A percentile compares a stretch with the other conserved stretches of the same genome.
Conservation (phyloP, 23 tunicate genomes). For the Diplosoma virens region DNA sequence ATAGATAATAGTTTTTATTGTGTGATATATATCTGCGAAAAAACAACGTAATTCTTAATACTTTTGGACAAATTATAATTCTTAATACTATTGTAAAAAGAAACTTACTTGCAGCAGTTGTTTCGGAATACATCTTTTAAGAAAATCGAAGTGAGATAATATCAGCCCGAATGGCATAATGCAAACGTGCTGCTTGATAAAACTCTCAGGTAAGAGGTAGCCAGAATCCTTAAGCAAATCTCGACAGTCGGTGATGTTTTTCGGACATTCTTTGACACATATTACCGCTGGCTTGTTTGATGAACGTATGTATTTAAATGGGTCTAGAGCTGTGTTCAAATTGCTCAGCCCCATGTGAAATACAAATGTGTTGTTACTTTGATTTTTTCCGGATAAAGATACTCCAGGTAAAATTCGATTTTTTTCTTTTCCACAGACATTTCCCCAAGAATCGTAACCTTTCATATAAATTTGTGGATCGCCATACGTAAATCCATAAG, state of each 20-base stretch:
- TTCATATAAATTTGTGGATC: conserved; percentile 38
- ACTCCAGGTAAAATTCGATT: conserved; percentile 1
- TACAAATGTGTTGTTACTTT: background rate
- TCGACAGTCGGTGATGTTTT: conserved; percentile 19
- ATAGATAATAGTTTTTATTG: no score
- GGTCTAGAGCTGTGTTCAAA: background rate
- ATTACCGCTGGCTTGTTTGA: conserved; percentile 24
- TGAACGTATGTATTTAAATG: background rate
- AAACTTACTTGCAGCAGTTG: conserved; percentile 30
- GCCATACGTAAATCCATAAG: no score
- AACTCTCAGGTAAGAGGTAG: conserved; percentile 11
- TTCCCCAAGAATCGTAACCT: conserved; percentile 68
- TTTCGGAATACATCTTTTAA: conserved; percentile 60
- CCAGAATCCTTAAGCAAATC: conserved; percentile 43
- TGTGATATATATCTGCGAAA: no score
- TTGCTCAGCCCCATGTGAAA: background rate
- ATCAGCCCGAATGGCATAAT: conserved; percentile 46
- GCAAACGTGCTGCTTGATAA: conserved; percentile 38
- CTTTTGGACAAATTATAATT: no score
- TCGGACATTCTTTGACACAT: conserved; percentile 72
- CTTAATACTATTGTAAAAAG: no score
- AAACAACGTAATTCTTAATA: no score
- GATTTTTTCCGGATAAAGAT: background rate
- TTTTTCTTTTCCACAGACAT: conserved; percentile 35
- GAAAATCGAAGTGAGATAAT: conserved; percentile 31